Base-by-base conservation (phyloP, 2,113 vertebrate species). In the Proterorhinus semilunaris region DNA sequence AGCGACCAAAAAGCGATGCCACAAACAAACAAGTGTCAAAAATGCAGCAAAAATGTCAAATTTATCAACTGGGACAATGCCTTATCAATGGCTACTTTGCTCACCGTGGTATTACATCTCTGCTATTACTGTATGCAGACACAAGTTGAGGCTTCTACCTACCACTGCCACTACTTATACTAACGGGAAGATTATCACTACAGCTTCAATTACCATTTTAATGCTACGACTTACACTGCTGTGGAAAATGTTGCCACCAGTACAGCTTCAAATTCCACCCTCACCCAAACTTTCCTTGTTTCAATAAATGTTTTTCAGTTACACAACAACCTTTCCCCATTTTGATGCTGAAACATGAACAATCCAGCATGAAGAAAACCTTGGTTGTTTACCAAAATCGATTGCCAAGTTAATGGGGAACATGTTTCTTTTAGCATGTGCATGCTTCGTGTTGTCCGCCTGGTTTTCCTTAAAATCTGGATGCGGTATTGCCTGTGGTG, bases 331-430 rank as follows among this genome's bases (percentile, higher is more conserved):
- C 11, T 9, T 11, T 55, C 1, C 27, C 27, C 27, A 36, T 27
- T 55, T 51, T 11, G 17, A 27, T 69, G 71, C 71, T 51, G 50
- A 53, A 59, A 58, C 55, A 68, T 59, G 9, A 77, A 65, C 49
- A 75, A 66, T 47, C 61, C 63, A 50, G 43, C 44, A 53, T 69
- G 57, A 43, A 65, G 58, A 62, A 69, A 72, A 65, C 21, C 57
- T 2, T 11, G 50, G 13, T 69, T 81, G 13, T 69, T 81, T 79
- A 69, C 64, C 52, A 71, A 50, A 62, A 44, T 52, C 43, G 36
- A 63, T 69, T 66, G 71, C 50, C 0, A 3, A 66, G 66, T 51
- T 69, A n/a, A 72, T 69, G 61, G 61, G 54, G 54, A 78, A 71
- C 69, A 72, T 55, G 27, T 66, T 70, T 71, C 8, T 13, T 9